These are phyloP conservation scores for Octomys mimax DNA, from an alignment of 2,797 vertebrate genomes.

Conservation along the genomic window DNA sequence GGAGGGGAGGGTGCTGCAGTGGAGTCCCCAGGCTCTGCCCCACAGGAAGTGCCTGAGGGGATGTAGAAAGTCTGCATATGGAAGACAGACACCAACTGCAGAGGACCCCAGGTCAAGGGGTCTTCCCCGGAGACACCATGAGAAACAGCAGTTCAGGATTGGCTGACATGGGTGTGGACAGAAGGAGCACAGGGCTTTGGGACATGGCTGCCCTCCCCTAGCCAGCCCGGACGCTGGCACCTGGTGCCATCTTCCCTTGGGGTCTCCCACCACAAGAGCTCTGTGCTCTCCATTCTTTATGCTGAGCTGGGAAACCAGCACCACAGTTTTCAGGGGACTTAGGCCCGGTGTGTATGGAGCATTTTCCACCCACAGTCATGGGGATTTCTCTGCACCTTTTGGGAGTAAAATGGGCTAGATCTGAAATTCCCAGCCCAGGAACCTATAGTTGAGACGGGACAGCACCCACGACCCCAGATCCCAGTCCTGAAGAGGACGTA, in stretches of 20 bases:
- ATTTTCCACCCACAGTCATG: neutral
- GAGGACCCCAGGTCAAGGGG: neutral
- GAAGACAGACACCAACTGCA: neutral
- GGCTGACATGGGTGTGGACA: neutral
- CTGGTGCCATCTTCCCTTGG: neutral
- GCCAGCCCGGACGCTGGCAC: neutral
- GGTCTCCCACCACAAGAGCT: neutral
- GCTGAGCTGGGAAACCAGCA: neutral
- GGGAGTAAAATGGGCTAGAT: neutral
- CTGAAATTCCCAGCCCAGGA: accelerated
- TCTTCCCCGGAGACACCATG: neutral
- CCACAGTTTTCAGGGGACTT: neutral
- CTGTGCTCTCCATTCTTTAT: neutral
- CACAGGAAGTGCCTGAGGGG: neutral
- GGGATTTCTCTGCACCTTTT: neutral
- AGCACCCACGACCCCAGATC: accelerated
- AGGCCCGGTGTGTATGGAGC: neutral
- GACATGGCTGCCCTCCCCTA: neutral
- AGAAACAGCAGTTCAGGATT: neutral
- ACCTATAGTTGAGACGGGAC: neutral
- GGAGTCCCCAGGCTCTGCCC: neutral
- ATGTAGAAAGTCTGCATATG: neutral
- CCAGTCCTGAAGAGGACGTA: neutral
- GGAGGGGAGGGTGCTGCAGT: neutral
- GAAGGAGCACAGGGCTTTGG: accelerated